Percentiles rank a stretch among this genome's conserved stretches.
These are phyloP conservation scores for Hydrocynus forskahlii DNA, from an alignment of 2,797 vertebrate genomes.

Conservation along the genomic window DNA sequence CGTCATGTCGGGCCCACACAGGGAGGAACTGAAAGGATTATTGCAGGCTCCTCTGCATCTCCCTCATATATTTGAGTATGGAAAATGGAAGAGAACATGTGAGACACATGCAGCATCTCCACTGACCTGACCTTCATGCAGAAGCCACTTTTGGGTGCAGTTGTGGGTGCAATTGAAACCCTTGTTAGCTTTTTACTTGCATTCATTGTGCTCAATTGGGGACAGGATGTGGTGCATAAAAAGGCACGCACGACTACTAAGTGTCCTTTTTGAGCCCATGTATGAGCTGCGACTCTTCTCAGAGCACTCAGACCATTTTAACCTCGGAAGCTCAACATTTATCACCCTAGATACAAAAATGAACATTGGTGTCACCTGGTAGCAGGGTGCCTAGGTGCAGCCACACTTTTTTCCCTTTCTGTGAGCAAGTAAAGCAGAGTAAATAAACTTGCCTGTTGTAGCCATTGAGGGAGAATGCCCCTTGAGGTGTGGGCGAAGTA, in stretches of 20 bases:
- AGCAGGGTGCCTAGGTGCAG: too few relatives aligned
- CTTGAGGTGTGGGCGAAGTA: slow-evolving; percentile 90
- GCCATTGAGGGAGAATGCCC: slow-evolving; percentile 94
- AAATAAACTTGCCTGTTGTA: slow-evolving; percentile 89
- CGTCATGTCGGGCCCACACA: not conserved
- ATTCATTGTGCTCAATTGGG: not conserved
- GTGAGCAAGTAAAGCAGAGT: not conserved
- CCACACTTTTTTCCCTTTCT: not conserved
- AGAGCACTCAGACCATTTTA: not conserved
- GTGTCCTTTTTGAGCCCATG: not conserved
- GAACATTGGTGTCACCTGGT: not conserved
- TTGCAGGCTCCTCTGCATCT: not conserved
- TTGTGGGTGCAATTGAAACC: slow-evolving; percentile 5
- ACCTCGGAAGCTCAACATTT: not conserved
- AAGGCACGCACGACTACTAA: not conserved
- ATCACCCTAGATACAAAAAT: not conserved
- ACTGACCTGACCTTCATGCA: not conserved
- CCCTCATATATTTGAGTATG: not conserved
- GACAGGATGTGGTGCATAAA: slow-evolving; percentile 51
- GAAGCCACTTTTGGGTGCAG: not conserved
- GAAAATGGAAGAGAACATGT: not conserved
- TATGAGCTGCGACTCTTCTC: not conserved
- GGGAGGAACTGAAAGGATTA: slow-evolving; percentile 8
- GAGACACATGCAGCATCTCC: not conserved
- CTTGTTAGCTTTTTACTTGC: not conserved